Evolutionary conservation across 2,888 invertebrate genomes (phyloP), one percentile per base, ranked within the genome.

Genomic region (Amiota communis): DNA sequence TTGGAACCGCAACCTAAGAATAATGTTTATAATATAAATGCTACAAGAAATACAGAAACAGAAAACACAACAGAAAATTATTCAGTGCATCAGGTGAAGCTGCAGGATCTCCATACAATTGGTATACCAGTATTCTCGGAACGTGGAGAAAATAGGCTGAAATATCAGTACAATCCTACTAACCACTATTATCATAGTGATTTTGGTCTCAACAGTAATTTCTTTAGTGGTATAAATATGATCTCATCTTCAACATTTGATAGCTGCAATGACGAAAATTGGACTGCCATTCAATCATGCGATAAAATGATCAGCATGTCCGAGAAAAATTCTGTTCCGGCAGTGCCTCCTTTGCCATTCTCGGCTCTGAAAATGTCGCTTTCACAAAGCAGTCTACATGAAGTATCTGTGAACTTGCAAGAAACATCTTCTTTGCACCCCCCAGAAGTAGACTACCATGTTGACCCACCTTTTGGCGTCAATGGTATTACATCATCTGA

Each of bases 251-350:
- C 57, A 6, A 46, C 63, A 9, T 63, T 63, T 15, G 63, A 63
- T 46, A 46, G 63, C n/a, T 59, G 23, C 59, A n/a, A 17, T 59
- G 92, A 90, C 81, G 92, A 92, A 79, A 92, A 91, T 1, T 92
- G 93, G 92, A 92, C 91, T 46, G 92, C 92, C 2, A 91, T 92
- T 4, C 92, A 93, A 79, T 86, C 36, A 36, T 36, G 8, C 8
- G 6, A 6, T 36, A 36, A 36, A 36, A 36, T 36, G 36, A 36
- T 6, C 6, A 6, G 0, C 36, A 36, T 36, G 36, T 36, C 4
- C 36, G 36, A 4, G 36, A 6, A 36, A 36, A 36, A 36, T 36
- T 36, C 36, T 93, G 12, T 85, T 93, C 92, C 92, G 10, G 92
- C 91, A 0, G 91, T 92, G 9, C 92, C 92, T 1, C 92, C 92